Conservation (phyloP, 2,797 vertebrate species). For the Coregonus ussuriensis region DNA sequence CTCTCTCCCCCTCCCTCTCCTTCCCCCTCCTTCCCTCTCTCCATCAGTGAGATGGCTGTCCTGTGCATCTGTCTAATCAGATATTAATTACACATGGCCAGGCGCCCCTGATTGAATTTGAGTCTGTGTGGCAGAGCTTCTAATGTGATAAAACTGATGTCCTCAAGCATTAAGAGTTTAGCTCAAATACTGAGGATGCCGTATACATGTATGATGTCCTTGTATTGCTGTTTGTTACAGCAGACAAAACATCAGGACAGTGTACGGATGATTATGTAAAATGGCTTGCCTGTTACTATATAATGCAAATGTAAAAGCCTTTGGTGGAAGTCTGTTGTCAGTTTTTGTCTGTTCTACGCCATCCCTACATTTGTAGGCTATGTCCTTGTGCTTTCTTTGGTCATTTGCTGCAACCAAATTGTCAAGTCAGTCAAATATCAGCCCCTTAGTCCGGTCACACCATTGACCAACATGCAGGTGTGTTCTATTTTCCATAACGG, state of each 20-base stretch:
- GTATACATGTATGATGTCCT: background rate
- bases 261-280: background rate
- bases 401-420: too few species aligned
- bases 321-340: background rate
- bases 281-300: background rate
- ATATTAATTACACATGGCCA: conserved; percentile 54
- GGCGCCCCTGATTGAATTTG: conserved; percentile 47
- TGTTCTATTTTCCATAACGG: too few species aligned
- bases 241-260: background rate
- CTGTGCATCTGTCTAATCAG: conserved; percentile 53
- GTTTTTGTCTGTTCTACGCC: background rate
- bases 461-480: too few species aligned
- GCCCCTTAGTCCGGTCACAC: too few species aligned
- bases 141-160: conserved; percentile 43
- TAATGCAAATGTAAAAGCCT: background rate
- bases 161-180: conserved; percentile 1
- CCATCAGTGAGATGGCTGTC: conserved; percentile 24
- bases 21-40: background rate
- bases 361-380: background rate
- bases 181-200: background rate
- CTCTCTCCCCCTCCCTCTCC: background rate
- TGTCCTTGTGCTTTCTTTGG: background rate
- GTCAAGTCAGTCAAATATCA: too few species aligned
- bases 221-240: too few species aligned
- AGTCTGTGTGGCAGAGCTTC: conserved; percentile 37